These are phyloP conservation scores for Epiblema foenella DNA, from an alignment of 2,888 invertebrate species.

Conservation along the genomic window DNA sequence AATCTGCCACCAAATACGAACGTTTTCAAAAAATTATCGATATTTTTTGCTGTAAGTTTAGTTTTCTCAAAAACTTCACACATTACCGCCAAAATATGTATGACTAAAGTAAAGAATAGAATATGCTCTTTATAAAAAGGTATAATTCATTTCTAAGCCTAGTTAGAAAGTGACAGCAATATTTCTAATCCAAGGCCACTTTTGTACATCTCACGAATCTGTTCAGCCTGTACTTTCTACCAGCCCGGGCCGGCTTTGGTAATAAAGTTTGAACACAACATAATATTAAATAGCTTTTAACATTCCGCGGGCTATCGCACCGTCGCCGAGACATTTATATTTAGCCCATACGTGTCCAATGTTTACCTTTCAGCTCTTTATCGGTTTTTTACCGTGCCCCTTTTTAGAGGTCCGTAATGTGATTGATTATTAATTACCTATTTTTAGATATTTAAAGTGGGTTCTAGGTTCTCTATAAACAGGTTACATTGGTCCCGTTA, in stretches of 20 bases:
- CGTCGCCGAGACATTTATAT: slow-evolving; percentile 82
- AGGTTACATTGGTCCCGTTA: too few species aligned
- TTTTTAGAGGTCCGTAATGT: slow-evolving; percentile 61
- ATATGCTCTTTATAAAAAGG: too few species aligned
- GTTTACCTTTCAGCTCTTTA: slow-evolving; percentile 81
- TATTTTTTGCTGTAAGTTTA: too few species aligned
- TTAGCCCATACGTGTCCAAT: slow-evolving; percentile 82
- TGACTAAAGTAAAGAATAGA: too few species aligned
- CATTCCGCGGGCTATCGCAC: slow-evolving; percentile 79
- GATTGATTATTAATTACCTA: not conserved
- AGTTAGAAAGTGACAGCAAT: too few species aligned
- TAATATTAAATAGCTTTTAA: slow-evolving; percentile 86
- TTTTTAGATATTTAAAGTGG: not conserved
- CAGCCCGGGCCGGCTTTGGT: slow-evolving; percentile 52
- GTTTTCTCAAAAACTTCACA: too few species aligned
- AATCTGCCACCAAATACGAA: too few species aligned
- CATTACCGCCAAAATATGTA: too few species aligned
- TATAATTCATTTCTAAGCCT: too few species aligned
- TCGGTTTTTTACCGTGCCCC: slow-evolving; percentile 63
- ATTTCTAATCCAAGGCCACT: too few species aligned
- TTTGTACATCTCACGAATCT: not conserved
- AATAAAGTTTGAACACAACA: slow-evolving; percentile 84
- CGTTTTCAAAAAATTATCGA: too few species aligned
- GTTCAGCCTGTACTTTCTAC: slow-evolving; percentile 52
- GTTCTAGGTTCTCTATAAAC: too few species aligned